A percentile compares a stretch with the other conserved stretches of the same genome.
These are phyloP conservation scores for Trachelus iudaicus DNA, from an alignment of 2,888 invertebrate genomes.

Conservation along the genomic window DNA sequence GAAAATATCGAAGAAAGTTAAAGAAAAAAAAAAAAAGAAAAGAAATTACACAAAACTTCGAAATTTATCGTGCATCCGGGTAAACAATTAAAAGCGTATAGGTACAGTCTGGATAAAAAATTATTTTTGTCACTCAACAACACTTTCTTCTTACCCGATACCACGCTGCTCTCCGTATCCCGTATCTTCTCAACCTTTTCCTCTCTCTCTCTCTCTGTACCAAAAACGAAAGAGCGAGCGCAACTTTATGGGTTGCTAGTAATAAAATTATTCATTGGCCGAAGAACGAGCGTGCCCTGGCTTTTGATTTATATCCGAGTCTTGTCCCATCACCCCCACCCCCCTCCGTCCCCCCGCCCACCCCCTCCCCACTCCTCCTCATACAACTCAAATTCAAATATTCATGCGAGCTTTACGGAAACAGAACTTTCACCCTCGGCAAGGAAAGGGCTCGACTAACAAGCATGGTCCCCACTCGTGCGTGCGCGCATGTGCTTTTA, in stretches of 20 bases:
- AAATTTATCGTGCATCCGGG: not conserved
- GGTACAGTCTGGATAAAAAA: not conserved
- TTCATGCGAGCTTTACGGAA: slow-evolving; percentile 3
- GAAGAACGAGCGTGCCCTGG: not conserved
- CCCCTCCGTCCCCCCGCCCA: too few relatives aligned
- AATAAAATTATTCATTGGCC: slow-evolving; percentile 5
- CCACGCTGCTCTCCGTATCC: not conserved
- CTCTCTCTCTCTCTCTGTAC: not conserved
- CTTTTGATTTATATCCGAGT: slow-evolving; percentile 6
- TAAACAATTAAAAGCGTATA: not conserved
- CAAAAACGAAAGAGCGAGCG: not conserved
- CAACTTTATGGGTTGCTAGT: not conserved
- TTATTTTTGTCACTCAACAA: not conserved
- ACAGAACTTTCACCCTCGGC: not conserved
- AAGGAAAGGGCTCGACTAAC: not conserved
- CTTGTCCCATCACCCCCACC: not conserved
- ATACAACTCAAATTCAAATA: slow-evolving; percentile 5
- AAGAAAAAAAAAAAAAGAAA: not conserved
- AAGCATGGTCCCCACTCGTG: not conserved
- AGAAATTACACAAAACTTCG: not conserved
- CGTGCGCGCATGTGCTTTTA: too few relatives aligned
- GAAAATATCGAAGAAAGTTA: not conserved
- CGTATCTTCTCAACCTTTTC: too few relatives aligned
- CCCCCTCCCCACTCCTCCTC: not conserved
- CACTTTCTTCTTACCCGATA: not conserved